Evolutionary conservation across 2,797 vertebrate genomes (phyloP), one percentile per base, ranked within the genome.

Genomic region (Ibycter americanus): DNA sequence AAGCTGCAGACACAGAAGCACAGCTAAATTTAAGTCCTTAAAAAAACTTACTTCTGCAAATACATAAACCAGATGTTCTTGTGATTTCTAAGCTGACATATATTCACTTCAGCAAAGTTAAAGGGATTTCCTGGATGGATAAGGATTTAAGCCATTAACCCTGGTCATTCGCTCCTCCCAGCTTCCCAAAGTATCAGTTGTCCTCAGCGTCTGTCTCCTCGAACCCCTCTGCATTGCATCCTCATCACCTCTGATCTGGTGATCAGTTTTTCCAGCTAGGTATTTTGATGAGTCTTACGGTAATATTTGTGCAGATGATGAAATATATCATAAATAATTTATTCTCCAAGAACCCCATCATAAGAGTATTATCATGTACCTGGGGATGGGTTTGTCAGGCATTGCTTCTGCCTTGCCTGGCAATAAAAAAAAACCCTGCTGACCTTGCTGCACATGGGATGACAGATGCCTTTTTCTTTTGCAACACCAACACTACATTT

Each of bases 51-150:
- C 67, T 92, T 91, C 87, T 95, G 58, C 71, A 90, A 91, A 89
- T 72, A 78, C 38, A 91, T 58, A 96, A 97, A 96, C 54, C 94
- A 97, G 92, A 94, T 83, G 86, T 92, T 91, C 96, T 92, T 85
- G 67, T 91, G 94, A 89, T 89, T 89, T 93, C 72, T 89, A 74
- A 93, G 86, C 76, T 95, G 87, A 87, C 87, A 89, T 73, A 65
- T 67, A 95, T 77, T 83, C 93, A 89, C 86, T 89, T 83, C 81
- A 78, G 38, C 1, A 4, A 61, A 92, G 86, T 93, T 95, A 89
- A 93, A 96, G 93, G 87, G 89, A 94, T 95, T 94, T 96, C 90
- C 94, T 92, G 77, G 59, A 34, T 91, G 81, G 86, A 90, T 91
- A 77, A 89, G 38, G 34, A 55, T 91, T 95, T 92, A 96, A 94